Evolutionary conservation across 2,888 invertebrate species (phyloP), one percentile per base, ranked within the genome.

Genomic region (Malthinus seriepunctatus): DNA sequence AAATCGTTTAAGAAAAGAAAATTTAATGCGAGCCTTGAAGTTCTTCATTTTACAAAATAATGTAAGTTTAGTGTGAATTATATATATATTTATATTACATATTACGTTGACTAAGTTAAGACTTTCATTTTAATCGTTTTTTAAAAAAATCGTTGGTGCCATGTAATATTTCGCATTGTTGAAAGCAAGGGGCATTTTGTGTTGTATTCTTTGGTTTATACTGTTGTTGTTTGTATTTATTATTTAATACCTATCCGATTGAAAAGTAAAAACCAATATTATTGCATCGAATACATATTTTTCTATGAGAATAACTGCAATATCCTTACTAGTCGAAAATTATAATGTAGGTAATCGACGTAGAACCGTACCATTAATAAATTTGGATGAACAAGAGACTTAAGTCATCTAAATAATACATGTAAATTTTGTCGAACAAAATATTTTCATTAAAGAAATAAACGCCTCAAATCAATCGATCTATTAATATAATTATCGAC

Each of bases 281-380:
- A 15, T 42, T 42, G 39, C 39, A 15, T 48, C 33, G 33, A 48
- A 23, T 31, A 48, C 32, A 12, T 61, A 61, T 61, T 61, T 56
- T 55, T 56, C 31, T 61, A 56, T 56, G 56, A 56, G 34, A 56
- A 60, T 63, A 32, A 63, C 64, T 67, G 69, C 68, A 69, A 69
- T 69, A 69, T 68, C 64, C 65, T 63, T 69, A 69, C 69, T 69
- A 69, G 67, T 69, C 67, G 62, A 60, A 60, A 56, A 44, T 56
- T 60, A 47, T 42, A 15, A 42, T 42, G 39, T 42, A 42, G 39
- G 39, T 23, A 42, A 42, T 42, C 14, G 39, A 23, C 23, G 39
- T 42, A 15, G 39, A 14, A 14, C 23, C 39, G 39, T 42, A 42
- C 23, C 39, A 42, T 23, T 42, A 14, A 42, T 15, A 9, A 15